Percentiles rank a stretch among this genome's conserved stretches.
Conservation (phyloP, 2,888 invertebrate species). For the Volucella inflata region DNA sequence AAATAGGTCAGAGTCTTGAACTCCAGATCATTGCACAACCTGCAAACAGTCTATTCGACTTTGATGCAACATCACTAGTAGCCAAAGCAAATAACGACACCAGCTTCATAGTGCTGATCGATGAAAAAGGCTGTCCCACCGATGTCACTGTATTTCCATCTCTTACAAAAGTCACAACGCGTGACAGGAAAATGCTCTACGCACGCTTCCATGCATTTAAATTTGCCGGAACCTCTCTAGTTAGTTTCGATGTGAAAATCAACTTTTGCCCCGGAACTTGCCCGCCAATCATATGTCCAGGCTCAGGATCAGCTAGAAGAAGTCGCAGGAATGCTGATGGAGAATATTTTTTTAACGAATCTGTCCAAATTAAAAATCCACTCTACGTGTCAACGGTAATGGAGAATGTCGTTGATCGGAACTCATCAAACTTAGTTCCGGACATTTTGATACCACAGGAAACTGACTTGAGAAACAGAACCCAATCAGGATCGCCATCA, state of each 20-base stretch:
- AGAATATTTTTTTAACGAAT: slow-evolving; percentile 58
- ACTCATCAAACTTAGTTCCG: slow-evolving; percentile 9
- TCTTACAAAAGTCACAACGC: slow-evolving; percentile 82
- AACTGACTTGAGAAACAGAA: slow-evolving; percentile 18
- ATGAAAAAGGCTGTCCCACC: slow-evolving; percentile 92
- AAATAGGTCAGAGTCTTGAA: slow-evolving; percentile 88
- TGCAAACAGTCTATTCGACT: slow-evolving; percentile 85
- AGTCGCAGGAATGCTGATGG: slow-evolving; percentile 57
- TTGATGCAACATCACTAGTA: slow-evolving; percentile 91
- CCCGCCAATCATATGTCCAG: slow-evolving; percentile 85
- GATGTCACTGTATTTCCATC: slow-evolving; percentile 86
- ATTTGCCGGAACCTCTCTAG: slow-evolving; percentile 92
- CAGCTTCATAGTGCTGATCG: slow-evolving; percentile 88
- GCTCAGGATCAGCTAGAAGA: slow-evolving; percentile 75
- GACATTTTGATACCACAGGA: slow-evolving; percentile 18
- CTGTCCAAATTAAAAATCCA: slow-evolving; percentile 80
- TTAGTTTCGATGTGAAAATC: slow-evolving; percentile 92
- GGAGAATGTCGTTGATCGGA: slow-evolving; percentile 73
- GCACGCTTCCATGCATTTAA: slow-evolving; percentile 93
- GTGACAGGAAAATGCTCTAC: slow-evolving; percentile 83
- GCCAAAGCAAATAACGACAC: slow-evolving; percentile 91
- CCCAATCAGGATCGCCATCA: slow-evolving; percentile 35
- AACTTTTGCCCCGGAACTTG: slow-evolving; percentile 91
- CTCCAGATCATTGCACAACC: slow-evolving; percentile 86
- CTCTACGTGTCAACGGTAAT: slow-evolving; percentile 81